Percentiles rank a stretch among this genome's conserved stretches.
phyloP scores from a whole-genome alignment of 2,888 invertebrate species.

The Ophion ventricosus region DNA sequence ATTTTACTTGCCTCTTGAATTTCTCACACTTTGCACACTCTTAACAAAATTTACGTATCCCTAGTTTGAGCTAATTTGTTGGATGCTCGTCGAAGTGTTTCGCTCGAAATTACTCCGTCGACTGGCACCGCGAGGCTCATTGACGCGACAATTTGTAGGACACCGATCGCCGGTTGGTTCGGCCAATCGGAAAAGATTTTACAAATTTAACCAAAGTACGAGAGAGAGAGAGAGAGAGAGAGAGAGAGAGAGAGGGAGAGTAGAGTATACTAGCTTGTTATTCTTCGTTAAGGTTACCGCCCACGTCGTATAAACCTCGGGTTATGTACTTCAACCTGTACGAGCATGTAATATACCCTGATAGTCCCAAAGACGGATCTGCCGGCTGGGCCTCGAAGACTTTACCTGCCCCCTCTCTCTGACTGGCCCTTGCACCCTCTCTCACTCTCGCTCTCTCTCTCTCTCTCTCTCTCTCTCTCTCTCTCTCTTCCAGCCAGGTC shows the following conservation, averaged over 20 bases:
- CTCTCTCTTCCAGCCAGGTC: neutral
- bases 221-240: neutral
- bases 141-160: conserved; percentile 72
- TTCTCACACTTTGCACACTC: conserved; percentile 6
- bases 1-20: conserved; percentile 42
- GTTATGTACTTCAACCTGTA: conserved; percentile 57
- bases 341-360: conserved; percentile 43
- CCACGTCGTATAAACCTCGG: conserved; percentile 40
- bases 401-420: neutral
- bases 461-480: neutral
- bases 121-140: conserved; percentile 68
- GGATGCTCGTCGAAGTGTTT: neutral
- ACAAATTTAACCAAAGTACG: conserved; percentile 11
- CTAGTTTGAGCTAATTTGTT: neutral
- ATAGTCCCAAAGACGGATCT: conserved; percentile 36
- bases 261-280: conserved; percentile 53
- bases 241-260: conserved; percentile 14
- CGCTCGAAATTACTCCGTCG: conserved; percentile 47
- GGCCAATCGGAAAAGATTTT: conserved; percentile 64
- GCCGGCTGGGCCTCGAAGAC: neutral
- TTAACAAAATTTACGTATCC: neutral
- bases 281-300: conserved; percentile 24
- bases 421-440: neutral
- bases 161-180: conserved; percentile 38
- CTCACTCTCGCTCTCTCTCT: neutral